Conservation (phyloP, 2,888 invertebrate genomes). For the Thelaira solivaga region DNA sequence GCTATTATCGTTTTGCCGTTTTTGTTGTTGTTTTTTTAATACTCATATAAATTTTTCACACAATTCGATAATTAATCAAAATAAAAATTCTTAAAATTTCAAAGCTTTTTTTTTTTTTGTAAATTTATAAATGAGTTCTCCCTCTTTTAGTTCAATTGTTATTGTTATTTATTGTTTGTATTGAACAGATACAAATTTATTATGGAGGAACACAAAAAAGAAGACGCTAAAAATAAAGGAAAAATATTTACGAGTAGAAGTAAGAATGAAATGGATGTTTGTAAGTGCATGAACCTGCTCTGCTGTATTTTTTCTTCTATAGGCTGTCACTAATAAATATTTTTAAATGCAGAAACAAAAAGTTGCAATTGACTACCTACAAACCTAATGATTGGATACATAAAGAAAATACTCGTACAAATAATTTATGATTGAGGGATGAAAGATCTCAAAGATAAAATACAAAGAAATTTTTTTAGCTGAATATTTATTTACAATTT, state of each 20-base stretch:
- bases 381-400: no score
- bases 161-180: neutral
- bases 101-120: no score
- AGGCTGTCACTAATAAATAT: no score
- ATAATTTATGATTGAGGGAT: no score
- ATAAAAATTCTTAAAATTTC: conserved; percentile 42
- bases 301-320: no score
- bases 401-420: no score
- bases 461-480: no score
- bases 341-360: no score
- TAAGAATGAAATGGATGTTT: neutral
- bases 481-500: no score
- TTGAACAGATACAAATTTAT: neutral
- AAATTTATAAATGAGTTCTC: conserved; percentile 7
- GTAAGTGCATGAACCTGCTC: no score
- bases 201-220: neutral
- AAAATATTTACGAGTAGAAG: neutral
- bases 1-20: conserved; percentile 3
- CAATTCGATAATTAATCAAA: conserved; percentile 51
- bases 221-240: neutral
- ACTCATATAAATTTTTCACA: neutral
- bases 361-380: no score
- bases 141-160: conserved; percentile 10
- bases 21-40: neutral
- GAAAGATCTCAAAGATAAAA: no score